Conservation (phyloP, 1,140 invertebrate genomes). For the Hypsibius dujardini region DNA sequence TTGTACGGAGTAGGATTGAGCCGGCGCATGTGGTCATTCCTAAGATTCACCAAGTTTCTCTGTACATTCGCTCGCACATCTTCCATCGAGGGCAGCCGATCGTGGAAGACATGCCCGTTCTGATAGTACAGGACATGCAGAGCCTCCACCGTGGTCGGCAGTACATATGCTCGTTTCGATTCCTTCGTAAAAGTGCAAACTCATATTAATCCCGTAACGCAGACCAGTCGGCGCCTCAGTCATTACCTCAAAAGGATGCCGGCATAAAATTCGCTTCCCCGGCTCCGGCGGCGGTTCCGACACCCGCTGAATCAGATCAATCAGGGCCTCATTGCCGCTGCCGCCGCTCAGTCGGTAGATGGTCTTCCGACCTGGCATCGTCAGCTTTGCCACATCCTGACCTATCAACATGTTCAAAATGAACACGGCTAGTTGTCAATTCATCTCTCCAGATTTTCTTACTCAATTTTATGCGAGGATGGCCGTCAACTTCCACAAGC, state of each 20-base stretch:
- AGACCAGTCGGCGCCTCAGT: constrained; percentile 14
- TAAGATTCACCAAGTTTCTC: constrained; percentile 54
- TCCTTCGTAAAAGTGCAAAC: too few species aligned
- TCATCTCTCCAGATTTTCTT: too few species aligned
- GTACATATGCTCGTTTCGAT: constrained; percentile 81
- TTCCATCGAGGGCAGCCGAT: constrained; percentile 49
- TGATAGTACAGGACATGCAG: constrained; percentile 69
- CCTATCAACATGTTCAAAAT: too few species aligned
- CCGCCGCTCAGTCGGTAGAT: constrained; percentile 66
- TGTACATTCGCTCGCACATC: constrained; percentile 61
- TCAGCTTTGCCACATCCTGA: constrained; percentile 92
- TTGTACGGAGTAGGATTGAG: constrained; percentile 97
- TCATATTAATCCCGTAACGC: constrained; percentile 21
- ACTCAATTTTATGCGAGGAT: constrained; percentile 89
- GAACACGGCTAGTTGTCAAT: too few species aligned
- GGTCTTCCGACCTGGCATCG: constrained; percentile 80
- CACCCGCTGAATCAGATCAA: constrained; percentile 67
- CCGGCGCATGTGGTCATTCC: constrained; percentile 82
- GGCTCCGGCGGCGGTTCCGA: constrained; percentile 55
- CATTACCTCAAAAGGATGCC: constrained; percentile 71
- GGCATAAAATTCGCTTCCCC: constrained; percentile 66
- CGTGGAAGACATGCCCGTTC: constrained; percentile 51
- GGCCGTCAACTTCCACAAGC: constrained; percentile 78
- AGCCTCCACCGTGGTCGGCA: constrained; percentile 58
- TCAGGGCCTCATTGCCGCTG: constrained; percentile 59